Conservation (phyloP, 2,888 invertebrate genomes). For the Drosophila acutilabella region DNA sequence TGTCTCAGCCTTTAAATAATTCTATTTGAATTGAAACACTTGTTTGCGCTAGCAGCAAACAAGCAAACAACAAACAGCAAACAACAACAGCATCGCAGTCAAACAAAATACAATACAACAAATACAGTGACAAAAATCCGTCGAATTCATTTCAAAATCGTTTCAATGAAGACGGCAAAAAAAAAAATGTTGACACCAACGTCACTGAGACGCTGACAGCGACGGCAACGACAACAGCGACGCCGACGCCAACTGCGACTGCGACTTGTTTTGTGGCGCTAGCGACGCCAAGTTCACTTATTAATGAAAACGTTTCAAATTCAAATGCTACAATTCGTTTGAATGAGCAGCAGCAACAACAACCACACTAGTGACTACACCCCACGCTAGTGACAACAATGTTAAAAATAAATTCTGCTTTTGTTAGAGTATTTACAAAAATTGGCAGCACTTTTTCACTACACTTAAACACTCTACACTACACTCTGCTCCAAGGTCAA, state of each 20-base stretch:
- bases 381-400: conserved; percentile 24
- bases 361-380: background rate
- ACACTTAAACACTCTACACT: background rate
- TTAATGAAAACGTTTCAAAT: conserved; percentile 77
- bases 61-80: conserved; percentile 34
- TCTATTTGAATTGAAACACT: conserved; percentile 72
- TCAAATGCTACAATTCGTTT: conserved; percentile 68
- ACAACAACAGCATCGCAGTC: conserved; percentile 16
- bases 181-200: conserved; percentile 24
- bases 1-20: conserved; percentile 64
- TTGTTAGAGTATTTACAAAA: conserved; percentile 24
- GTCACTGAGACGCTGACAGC: conserved; percentile 9
- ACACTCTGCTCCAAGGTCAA: conserved; percentile 66
- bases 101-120: conserved; percentile 31
- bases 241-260: conserved; percentile 25
- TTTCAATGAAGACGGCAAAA: conserved; percentile 66
- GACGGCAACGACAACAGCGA: conserved; percentile 12
- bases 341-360: conserved; percentile 35
- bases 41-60: conserved; percentile 62
- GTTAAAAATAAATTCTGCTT: conserved; percentile 43
- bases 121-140: conserved; percentile 42
- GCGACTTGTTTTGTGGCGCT: conserved; percentile 53
- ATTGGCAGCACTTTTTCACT: conserved; percentile 61
- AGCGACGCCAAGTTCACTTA: conserved; percentile 59
- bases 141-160: conserved; percentile 43